phyloP scores from a whole-genome alignment of 2,888 invertebrate species.

The Ichneumon xanthorius region DNA sequence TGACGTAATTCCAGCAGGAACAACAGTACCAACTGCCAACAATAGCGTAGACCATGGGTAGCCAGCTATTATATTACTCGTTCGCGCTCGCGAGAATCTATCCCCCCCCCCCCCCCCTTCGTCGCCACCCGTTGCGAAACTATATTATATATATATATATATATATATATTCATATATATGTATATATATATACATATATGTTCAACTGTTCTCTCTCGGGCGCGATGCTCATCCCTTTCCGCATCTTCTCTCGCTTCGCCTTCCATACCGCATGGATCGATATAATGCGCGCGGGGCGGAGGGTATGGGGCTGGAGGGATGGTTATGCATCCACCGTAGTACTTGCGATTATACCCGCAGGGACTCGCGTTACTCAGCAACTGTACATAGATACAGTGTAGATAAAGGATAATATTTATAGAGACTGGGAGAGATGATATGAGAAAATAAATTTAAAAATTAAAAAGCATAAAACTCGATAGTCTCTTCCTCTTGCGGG shows the following conservation, averaged over 20 bases:
- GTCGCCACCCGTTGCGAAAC: neutral
- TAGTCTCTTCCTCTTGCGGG: neutral
- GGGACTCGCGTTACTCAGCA: slow-evolving; percentile 20
- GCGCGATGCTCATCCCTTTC: slow-evolving; percentile 35
- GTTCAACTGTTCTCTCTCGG: neutral
- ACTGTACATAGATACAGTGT: neutral
- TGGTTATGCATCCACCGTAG: neutral
- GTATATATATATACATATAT: neutral
- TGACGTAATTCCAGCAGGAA: slow-evolving; percentile 48
- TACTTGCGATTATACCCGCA: slow-evolving; percentile 30
- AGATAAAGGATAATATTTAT: slow-evolving; percentile 31
- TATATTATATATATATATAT: neutral
- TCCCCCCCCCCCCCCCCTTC: neutral
- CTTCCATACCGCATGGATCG: slow-evolving; percentile 23
- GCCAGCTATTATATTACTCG: slow-evolving; percentile 54
- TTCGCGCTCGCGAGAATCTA: slow-evolving; percentile 17
- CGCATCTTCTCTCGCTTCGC: slow-evolving; percentile 23
- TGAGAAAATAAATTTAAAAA: neutral
- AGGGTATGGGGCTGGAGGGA: neutral
- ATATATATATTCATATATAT: neutral
- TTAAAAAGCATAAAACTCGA: neutral
- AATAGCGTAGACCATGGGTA: slow-evolving; percentile 9
- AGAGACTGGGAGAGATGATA: neutral
- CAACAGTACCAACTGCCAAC: slow-evolving; percentile 37
- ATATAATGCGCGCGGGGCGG: slow-evolving; percentile 15